Evolutionary conservation across 64 coral and sea anemone genomes (phyloP).

Genomic region (Dendrophyllia cribrosa): DNA sequence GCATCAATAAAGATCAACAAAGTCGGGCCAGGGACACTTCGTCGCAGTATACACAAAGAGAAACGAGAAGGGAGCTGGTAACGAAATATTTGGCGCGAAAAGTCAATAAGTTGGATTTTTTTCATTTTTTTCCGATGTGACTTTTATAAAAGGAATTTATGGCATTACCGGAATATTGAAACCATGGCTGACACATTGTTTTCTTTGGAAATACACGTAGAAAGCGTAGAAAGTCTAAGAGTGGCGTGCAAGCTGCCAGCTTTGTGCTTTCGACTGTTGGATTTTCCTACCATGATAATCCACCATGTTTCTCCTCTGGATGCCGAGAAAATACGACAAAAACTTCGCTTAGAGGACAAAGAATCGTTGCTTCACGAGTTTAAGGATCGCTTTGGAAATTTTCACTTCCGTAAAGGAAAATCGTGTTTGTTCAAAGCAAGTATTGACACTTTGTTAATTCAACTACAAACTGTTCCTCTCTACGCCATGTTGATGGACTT

Average conservation of each 20-base stretch:
- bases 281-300: conserved; percentile 92
- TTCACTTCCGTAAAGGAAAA: conserved; percentile 82
- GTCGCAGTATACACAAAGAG: not conserved
- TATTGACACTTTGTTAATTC: conserved; percentile 47
- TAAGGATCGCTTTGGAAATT: conserved; percentile 79
- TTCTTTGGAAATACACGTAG: conserved; percentile 93
- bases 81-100: conserved; percentile 39
- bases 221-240: conserved; percentile 70
- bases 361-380: conserved; percentile 50
- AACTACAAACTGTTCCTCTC: conserved; percentile 77
- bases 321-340: conserved; percentile 65
- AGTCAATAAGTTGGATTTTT: not conserved
- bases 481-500: conserved; percentile 95
- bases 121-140: not conserved
- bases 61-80: not conserved
- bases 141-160: not conserved
- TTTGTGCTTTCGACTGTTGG: conserved; percentile 88
- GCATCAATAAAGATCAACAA: too few relatives aligned
- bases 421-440: conserved; percentile 93
- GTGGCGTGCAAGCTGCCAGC: conserved; percentile 79
- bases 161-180: not conserved
- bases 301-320: conserved; percentile 68
- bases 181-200: conserved; percentile 83
- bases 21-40: not conserved
- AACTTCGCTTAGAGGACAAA: conserved; percentile 44